Base-by-base conservation (phyloP, 2,113 vertebrate species). In the Hemiprocne comata region DNA sequence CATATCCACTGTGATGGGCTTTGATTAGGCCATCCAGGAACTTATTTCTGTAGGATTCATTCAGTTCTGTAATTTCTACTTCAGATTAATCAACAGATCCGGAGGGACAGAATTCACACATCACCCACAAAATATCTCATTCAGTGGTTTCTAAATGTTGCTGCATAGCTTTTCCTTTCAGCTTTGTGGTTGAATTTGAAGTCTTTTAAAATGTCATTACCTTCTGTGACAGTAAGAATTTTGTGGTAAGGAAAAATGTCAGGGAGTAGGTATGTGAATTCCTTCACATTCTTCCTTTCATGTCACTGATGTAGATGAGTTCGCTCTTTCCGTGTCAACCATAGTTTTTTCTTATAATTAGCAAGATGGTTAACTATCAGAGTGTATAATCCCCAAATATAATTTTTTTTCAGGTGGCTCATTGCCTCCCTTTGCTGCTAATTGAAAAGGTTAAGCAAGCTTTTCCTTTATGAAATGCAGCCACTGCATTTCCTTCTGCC, bases 191-290 rank as follows among this genome's bases (percentile, higher is more conserved):
- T 91, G 55, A 78, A 74, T 74, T 66, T 71, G 86, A 91, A 87
- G 46, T 69, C 54, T 93, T 88, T 87, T 58, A 72, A 97, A 95
- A 94, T 93, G 69, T 87, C 64, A 77, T 95, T 91, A 73, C 82
- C 31, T 95, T 90, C 79, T 78, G 85, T n/a, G 40, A 53, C 85
- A 86, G 33, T 67, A 60, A 36, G 64, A 80, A 66, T 77, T 90
- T 67, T 90, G 48, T 69, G 69, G 61, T 84, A 94, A 94, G 91
- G 85, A 91, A 91, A 92, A 96, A 96, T 95, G 79, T 80, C 79
- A 93, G 71, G n/a, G n/a, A 69, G n/a, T 51, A 95, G 31, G 16
- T 70, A 36, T 67, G 13, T 2, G 64, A 93, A 67, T 84, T 95
- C 67, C 21, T 53, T 88, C 72, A 69, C 25, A 26, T 29, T 78